Evolutionary conservation across 2,797 vertebrate genomes (phyloP), one percentile per base, ranked within the genome.

Genomic region (Cheirogaleus major): DNA sequence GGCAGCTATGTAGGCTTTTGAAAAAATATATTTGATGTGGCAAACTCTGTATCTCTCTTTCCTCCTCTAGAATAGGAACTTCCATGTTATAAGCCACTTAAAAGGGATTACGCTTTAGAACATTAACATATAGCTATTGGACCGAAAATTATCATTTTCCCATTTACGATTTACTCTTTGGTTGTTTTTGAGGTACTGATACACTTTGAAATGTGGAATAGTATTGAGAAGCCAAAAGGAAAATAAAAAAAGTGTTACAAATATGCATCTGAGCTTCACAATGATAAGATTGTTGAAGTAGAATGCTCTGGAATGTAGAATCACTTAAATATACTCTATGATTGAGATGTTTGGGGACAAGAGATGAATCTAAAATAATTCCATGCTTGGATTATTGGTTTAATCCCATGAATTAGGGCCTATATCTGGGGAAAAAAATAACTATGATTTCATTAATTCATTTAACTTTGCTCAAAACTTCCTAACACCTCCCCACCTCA

Each of bases 121-220:
- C 32, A 85, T 86, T 45, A 86, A 75, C 7, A 8, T 45, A 38
- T 11, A 92, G 30, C n/a, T 55, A 87, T 2, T 1, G 0, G 0
- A 90, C 43, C 65, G 35, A 96, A 92, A 92, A 84, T 91, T 61
- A 85, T 20, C 75, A 96, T 76, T 80, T 88, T 80, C 13, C n/a
- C 27, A 90, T 38, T 83, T 80, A 78, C 4, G 25, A 67, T 59
- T 32, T 67, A 72, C 78, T 67, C 38, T 92, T 41, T 55, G 32
- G 17, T 27, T 70, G 35, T 59, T 86, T 78, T 48, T 84, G 61
- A 92, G 59, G 27, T 55, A 23, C 11, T 45, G 9, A 57, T 22
- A 61, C 2, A 48, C 79, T 93, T 70, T 63, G 65, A 83, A 67
- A 35, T 30, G 4, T 43, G 30, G 32, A 81, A 88, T 23, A 86